Evolutionary conservation across 2,797 vertebrate species (phyloP), one percentile per base, ranked within the genome.

Genomic region (Benthosema pterotum): DNA sequence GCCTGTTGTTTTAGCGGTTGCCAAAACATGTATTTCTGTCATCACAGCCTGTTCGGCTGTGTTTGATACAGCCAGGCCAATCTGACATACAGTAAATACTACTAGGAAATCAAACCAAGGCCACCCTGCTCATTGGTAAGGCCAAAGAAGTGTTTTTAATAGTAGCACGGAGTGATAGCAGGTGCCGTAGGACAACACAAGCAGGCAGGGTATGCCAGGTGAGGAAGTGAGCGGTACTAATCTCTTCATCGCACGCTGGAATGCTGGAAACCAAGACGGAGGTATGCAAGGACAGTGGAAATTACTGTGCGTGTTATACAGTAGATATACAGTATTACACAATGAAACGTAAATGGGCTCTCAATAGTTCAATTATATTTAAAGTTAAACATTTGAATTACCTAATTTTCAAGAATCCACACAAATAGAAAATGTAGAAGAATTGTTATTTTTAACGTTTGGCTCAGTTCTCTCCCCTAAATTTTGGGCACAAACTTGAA

Each of bases 151-250:
- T 70, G 16, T 38, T 77, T 72, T 76, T 43, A 67, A n/a, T 18
- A 52, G 78, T 60, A 72, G 73, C 60, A 65, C 67, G 67, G 43
- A 51, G 6, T 7, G 28, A 0, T 32, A 32, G 28, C 47, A 61
- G 52, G 70, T 46, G 22, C 5, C 4, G 22, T 32, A 65, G 56
- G 43, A 59, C 65, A 76, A 81, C 74, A 68, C 55, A 19, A 32
- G 15, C 5, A 47, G 28, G 15, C 5, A 47, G 28, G 5, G 14
- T 42, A 59, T 68, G 69, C 61, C 80, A 79, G 67, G 65, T 73
- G 69, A 79, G 67, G 58, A 51, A 69, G 69, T 65, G 72, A 69
- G 57, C 57, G 57, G 75, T 43, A 28, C 53, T 74, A 17, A 60
- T 74, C 64, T 63, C 64, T 72, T 65, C 18, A 52, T 19, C 42